A percentile compares a stretch with the other conserved stretches of the same genome.
Conservation (phyloP, 1,140 invertebrate species). For the Philotrypesis tridentata region DNA sequence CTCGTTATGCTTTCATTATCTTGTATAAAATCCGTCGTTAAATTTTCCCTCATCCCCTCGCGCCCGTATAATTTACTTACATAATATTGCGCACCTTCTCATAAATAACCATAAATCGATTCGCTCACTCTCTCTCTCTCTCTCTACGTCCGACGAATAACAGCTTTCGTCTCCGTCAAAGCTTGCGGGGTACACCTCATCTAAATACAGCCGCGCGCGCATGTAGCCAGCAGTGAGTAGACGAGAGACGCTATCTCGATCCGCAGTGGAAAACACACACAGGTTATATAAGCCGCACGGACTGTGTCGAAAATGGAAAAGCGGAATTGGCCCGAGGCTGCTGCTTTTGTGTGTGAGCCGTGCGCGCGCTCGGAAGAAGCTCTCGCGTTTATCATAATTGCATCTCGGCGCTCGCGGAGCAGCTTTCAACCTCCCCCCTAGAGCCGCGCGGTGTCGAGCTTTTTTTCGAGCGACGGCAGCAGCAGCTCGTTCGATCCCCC, state of each 20-base stretch:
- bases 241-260: not conserved
- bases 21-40: not conserved
- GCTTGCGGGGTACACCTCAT: not conserved
- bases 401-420: conserved; percentile 60
- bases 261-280: not conserved
- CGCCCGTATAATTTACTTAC: not conserved
- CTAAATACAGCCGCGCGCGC: not conserved
- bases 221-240: not conserved
- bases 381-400: conserved; percentile 69
- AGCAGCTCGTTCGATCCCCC: not conserved
- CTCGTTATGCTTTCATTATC: not conserved
- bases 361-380: conserved; percentile 60
- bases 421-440: conserved; percentile 24
- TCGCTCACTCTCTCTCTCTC: too few species aligned
- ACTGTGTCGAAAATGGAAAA: not conserved
- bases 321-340: not conserved
- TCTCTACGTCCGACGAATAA: too few species aligned
- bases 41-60: not conserved
- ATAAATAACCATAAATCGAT: not conserved
- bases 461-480: too few species aligned
- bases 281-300: not conserved
- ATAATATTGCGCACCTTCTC: too few species aligned
- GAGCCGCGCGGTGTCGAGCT: too few species aligned
- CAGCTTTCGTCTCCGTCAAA: not conserved
- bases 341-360: not conserved